Conservation (phyloP, 35 echinoderm and acorn worm species). For the Ophioderma brevispina region DNA sequence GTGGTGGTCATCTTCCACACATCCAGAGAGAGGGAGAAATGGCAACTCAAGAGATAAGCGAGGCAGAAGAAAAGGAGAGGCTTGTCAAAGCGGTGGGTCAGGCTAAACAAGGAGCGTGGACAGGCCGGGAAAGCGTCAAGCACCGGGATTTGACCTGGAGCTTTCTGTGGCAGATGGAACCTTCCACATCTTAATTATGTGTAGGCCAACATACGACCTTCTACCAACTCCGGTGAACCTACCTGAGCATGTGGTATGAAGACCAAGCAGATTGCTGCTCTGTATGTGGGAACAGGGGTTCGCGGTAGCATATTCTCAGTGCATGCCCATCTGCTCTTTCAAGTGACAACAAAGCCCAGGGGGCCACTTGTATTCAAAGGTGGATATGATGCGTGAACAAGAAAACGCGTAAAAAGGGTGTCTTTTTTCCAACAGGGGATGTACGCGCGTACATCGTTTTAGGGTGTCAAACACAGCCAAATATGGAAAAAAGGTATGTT, state of each 20-base stretch:
- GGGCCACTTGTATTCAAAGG: no score
- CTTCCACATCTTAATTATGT: slow-evolving; percentile 11
- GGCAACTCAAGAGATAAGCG: slow-evolving; percentile 20
- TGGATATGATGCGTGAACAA: no score
- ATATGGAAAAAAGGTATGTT: no score
- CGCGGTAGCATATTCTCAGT: slow-evolving; percentile 15
- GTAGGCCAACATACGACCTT: slow-evolving; percentile 3
- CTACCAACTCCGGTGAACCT: neutral
- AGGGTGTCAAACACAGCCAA: no score
- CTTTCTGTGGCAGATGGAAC: slow-evolving; percentile 24
- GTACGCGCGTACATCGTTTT: no score
- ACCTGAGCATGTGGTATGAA: slow-evolving; percentile 18
- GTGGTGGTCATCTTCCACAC: slow-evolving; percentile 35
- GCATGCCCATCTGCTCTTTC: neutral
- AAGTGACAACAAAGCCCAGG: no score
- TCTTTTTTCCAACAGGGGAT: no score
- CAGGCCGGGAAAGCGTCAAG: slow-evolving; percentile 13
- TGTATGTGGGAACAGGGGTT: slow-evolving; percentile 13
- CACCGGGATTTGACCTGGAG: neutral
- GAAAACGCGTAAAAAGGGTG: no score
- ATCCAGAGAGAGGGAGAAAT: neutral
- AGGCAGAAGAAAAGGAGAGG: slow-evolving; percentile 30
- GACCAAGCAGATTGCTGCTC: slow-evolving; percentile 9
- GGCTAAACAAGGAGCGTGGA: slow-evolving; percentile 28
- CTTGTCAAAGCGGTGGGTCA: slow-evolving; percentile 32